Conservation (phyloP, 2,113 vertebrate species). For the Equus quagga region DNA sequence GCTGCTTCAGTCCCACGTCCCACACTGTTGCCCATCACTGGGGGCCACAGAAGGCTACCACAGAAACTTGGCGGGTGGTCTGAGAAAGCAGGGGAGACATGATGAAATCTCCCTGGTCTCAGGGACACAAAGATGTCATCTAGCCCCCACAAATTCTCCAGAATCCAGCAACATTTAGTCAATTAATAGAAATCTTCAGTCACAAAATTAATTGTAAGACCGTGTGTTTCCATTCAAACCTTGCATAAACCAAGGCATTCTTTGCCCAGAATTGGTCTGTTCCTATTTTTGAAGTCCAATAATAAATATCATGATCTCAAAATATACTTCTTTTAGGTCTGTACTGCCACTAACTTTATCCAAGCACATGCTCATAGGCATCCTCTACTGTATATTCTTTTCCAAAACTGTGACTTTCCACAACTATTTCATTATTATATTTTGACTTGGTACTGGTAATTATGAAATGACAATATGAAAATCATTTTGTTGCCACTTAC, state of each 20-base stretch:
- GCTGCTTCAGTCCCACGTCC: not conserved
- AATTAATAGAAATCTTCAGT: not conserved
- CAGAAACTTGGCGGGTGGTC: not conserved
- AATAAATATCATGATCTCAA: not conserved
- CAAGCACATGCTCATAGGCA: rapidly evolving
- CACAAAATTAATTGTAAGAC: not conserved
- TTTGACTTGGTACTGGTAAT: not conserved
- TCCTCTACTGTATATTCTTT: not conserved
- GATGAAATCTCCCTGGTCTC: not conserved
- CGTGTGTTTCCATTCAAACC: not conserved
- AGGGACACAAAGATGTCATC: not conserved
- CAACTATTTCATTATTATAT: not conserved
- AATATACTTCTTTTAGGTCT: not conserved
- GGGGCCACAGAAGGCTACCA: too few species aligned
- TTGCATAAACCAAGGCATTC: not conserved
- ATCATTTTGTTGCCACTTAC: not conserved
- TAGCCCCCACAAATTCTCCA: not conserved
- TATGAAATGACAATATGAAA: not conserved
- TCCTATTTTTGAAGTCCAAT: not conserved
- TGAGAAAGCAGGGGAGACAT: too few species aligned
- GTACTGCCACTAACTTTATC: not conserved
- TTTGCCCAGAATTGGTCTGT: not conserved
- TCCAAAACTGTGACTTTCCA: not conserved
- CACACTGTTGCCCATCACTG: not conserved
- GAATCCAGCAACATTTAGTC: not conserved